Base-by-base conservation (phyloP, 2,888 invertebrate species). In the Apoda limacodes region DNA sequence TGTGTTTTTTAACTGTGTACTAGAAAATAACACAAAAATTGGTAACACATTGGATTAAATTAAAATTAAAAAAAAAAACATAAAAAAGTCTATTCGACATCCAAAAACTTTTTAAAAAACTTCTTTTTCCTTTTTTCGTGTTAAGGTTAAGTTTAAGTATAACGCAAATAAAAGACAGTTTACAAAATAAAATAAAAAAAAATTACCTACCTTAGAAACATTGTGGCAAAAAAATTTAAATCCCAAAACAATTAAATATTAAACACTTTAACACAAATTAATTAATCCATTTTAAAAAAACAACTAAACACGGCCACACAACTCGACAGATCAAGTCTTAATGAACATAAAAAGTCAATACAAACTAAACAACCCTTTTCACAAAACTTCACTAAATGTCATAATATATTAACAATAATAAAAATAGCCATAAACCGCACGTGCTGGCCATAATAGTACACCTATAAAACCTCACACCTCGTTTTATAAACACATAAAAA, bases 351-450 rank as follows among this genome's bases (percentile, higher is more conserved):
- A 6, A 17, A 54, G 55, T 67, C 51, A 69, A 71, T 68, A 64
- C 62, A 55, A 48, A 46, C n/a, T n/a, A 49, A 62, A 69, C 67
- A 65, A 65, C 67, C 75, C 74, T 69, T 63, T 57, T 56, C 61
- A 66, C 62, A 52, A 57, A 66, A 67, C 62, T 59, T 62, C 69
- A 75, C 69, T 61, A 65, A 61, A 61, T 64, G 66, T 69, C 65
- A 74, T 65, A 65, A 60, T 59, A 56, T 45, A 43, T 39, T 46
- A 58, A 53, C n/a, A n/a, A 7, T 63, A 58, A 66, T 78, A 76
- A 78, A 75, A 71, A 60, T 58, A 64, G 60, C 66, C 48, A 69
- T 72, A 69, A 70, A 66, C 52, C 37, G 66, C 78, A 74, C 78
- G 76, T 72, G 76, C 49, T 54, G 46, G 46, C 60, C 75, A 76